Evolutionary conservation across 2,888 invertebrate genomes (phyloP).

Genomic region (Noctua janthina): DNA sequence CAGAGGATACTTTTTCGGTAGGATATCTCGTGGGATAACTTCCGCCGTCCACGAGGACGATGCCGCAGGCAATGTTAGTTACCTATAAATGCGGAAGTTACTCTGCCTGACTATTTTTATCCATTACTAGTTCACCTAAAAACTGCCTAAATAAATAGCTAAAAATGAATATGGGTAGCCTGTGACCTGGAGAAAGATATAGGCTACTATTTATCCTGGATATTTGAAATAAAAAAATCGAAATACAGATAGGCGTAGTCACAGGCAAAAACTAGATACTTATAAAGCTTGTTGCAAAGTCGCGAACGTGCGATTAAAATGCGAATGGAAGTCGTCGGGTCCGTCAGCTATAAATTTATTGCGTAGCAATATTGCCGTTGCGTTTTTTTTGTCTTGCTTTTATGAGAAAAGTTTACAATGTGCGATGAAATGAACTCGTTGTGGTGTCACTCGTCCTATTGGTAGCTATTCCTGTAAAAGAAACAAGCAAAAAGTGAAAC

Average conservation of each 20-base stretch:
- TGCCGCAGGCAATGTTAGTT: not conserved
- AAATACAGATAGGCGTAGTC: not conserved
- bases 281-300: constrained; percentile 25
- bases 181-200: not conserved
- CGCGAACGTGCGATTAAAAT: constrained; percentile 26
- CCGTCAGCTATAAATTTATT: too few relatives aligned
- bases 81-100: not conserved
- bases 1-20: too few relatives aligned
- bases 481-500: not conserved
- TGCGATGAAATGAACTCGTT: not conserved
- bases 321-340: not conserved
- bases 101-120: not conserved
- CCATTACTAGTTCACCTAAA: not conserved
- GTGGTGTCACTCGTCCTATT: not conserved
- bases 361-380: constrained; percentile 5
- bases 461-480: not conserved
- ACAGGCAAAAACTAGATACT: not conserved
- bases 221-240: not conserved
- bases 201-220: not conserved
- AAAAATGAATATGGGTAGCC: too few relatives aligned
- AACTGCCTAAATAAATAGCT: too few relatives aligned
- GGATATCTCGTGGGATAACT: not conserved
- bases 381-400: not conserved
- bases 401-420: not conserved
- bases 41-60: not conserved